These are phyloP conservation scores for Ectropis crepuscularia DNA, from an alignment of 2,888 invertebrate species.

Conservation along the genomic window DNA sequence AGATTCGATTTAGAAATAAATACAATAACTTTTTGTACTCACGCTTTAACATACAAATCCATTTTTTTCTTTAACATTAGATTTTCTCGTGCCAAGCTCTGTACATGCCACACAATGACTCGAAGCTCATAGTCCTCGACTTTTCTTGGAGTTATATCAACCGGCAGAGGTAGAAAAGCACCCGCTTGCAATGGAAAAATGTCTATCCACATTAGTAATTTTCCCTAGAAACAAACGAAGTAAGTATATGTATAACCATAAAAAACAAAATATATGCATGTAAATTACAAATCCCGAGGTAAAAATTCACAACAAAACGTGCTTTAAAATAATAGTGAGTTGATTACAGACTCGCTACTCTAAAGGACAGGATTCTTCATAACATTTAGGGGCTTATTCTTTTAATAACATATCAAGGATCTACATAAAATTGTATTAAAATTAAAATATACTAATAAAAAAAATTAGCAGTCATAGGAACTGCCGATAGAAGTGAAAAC, in stretches of 20 bases:
- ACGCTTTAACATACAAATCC: slow-evolving; percentile 91
- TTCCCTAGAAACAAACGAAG: slow-evolving; percentile 86
- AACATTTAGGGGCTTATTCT: too few relatives aligned
- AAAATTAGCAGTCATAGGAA: too few relatives aligned
- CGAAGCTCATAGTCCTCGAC: slow-evolving; percentile 88
- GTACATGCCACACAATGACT: slow-evolving; percentile 87
- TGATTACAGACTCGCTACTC: too few relatives aligned
- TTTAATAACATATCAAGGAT: too few relatives aligned
- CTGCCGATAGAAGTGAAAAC: too few relatives aligned
- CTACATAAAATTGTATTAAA: too few relatives aligned
- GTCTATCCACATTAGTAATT: slow-evolving; percentile 96
- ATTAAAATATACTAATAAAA: too few relatives aligned
- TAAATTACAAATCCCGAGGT: background rate
- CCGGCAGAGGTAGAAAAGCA: slow-evolving; percentile 87
- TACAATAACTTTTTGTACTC: slow-evolving; percentile 44
- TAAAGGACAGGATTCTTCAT: too few relatives aligned
- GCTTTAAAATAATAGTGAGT: too few relatives aligned
- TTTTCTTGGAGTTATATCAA: slow-evolving; percentile 90
- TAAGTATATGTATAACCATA: background rate
- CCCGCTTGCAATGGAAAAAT: slow-evolving; percentile 87
- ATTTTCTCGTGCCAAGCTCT: slow-evolving; percentile 85
- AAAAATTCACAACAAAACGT: too few relatives aligned
- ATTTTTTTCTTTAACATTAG: slow-evolving; percentile 89
- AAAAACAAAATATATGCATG: background rate
- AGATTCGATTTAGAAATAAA: too few relatives aligned